These are phyloP conservation scores for Xestia rhomboidea DNA, from an alignment of 2,888 invertebrate genomes.

Conservation along the genomic window DNA sequence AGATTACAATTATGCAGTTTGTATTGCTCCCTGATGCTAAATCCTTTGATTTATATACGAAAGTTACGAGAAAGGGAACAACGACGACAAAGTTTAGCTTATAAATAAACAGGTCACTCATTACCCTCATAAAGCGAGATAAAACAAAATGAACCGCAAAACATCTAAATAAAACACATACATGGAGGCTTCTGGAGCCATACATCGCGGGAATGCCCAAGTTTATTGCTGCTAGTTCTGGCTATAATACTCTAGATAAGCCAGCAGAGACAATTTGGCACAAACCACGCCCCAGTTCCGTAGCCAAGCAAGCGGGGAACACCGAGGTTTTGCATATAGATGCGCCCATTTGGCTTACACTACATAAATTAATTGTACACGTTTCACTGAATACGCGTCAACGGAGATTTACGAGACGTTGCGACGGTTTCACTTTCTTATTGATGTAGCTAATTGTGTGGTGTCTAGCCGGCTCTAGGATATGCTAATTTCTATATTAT, in stretches of 20 bases:
- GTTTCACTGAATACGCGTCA: conserved; percentile 83
- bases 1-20: conserved; percentile 46
- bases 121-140: conserved; percentile 55
- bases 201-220: conserved; percentile 84
- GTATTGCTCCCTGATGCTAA: conserved; percentile 46
- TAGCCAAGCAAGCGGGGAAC: conserved; percentile 85
- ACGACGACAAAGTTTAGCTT: conserved; percentile 40
- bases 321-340: conserved; percentile 89
- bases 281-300: conserved; percentile 86
- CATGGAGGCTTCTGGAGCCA: conserved; percentile 78
- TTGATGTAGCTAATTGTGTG: conserved; percentile 49
- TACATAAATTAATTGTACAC: conserved; percentile 88
- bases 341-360: conserved; percentile 88
- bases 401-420: conserved; percentile 73
- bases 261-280: conserved; percentile 90
- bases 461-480: conserved; percentile 28
- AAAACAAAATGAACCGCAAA: conserved; percentile 76
- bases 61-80: conserved; percentile 52
- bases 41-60: conserved; percentile 49
- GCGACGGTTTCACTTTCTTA: conserved; percentile 65
- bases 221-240: conserved; percentile 85
- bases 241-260: conserved; percentile 89
- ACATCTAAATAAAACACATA: conserved; percentile 76
- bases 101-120: conserved; percentile 65
- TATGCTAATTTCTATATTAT: conserved; percentile 30